These are phyloP conservation scores for Exocentrus adspersus DNA, from an alignment of 2,888 invertebrate genomes.

Conservation along the genomic window DNA sequence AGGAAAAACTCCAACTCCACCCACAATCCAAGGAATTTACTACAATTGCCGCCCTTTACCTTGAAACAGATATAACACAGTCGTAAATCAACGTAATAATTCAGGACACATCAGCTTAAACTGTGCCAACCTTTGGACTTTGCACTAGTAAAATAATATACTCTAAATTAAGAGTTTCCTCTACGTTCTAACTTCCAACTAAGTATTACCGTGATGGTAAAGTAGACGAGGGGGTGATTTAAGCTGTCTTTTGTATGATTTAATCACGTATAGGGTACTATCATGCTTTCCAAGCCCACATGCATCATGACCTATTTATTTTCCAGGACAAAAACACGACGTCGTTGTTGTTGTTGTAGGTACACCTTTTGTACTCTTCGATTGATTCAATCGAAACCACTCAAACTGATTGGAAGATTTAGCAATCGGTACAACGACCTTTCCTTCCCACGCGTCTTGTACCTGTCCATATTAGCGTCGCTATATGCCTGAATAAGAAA, in stretches of 20 bases:
- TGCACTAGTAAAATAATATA: slow-evolving; percentile 26
- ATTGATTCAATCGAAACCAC: too few relatives aligned
- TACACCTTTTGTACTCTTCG: too few relatives aligned
- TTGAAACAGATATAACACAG: slow-evolving; percentile 17
- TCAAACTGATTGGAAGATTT: neutral
- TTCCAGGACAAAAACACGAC: too few relatives aligned
- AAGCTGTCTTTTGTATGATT: slow-evolving; percentile 10
- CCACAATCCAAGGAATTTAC: too few relatives aligned
- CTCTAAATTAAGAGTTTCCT: slow-evolving; percentile 32
- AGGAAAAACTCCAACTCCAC: too few relatives aligned
- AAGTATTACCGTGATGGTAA: slow-evolving; percentile 19
- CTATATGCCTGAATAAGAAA: too few relatives aligned
- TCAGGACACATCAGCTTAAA: slow-evolving; percentile 35
- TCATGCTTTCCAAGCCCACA: slow-evolving; percentile 16
- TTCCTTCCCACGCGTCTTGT: too few relatives aligned
- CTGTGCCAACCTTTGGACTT: slow-evolving; percentile 36
- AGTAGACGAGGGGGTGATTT: slow-evolving; percentile 20
- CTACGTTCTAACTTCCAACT: slow-evolving; percentile 23
- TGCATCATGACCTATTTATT: neutral
- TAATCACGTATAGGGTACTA: too few relatives aligned
- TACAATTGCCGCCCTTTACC: slow-evolving; percentile 4
- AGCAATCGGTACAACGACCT: neutral
- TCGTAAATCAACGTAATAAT: slow-evolving; percentile 29
- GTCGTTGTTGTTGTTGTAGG: too few relatives aligned
- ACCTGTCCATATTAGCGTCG: too few relatives aligned